Percentiles rank a stretch among this genome's conserved stretches.
These are phyloP conservation scores for Euphonia xanthogaster DNA, from an alignment of 2,797 vertebrate species.

Conservation along the genomic window DNA sequence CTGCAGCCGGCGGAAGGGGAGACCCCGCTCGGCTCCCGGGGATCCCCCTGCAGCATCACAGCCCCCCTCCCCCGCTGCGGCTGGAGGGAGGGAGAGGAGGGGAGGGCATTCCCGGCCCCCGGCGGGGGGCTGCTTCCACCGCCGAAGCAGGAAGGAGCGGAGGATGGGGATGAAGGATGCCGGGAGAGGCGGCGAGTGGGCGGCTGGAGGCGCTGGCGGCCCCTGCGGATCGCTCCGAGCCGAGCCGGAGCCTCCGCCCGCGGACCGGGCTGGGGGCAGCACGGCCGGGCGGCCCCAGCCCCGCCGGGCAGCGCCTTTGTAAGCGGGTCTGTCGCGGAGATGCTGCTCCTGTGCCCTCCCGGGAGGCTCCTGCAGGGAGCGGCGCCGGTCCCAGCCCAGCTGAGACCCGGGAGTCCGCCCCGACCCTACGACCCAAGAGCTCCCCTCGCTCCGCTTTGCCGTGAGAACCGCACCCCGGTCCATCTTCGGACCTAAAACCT, in stretches of 20 bases:
- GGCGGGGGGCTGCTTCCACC: constrained; percentile 10
- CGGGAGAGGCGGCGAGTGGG: constrained; percentile 15
- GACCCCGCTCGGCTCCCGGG: constrained; percentile 41
- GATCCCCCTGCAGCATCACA: constrained; percentile 49
- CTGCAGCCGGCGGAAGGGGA: constrained; percentile 15
- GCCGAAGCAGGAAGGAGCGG: constrained; percentile 34
- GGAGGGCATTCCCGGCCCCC: constrained; percentile 35
- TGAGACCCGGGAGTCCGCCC: background rate
- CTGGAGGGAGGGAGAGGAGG: background rate
- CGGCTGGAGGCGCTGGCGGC: background rate
- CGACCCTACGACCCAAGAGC: background rate
- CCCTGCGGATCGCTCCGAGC: background rate
- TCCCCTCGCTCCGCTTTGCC: background rate
- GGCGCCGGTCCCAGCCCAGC: background rate
- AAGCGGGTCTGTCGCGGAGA: background rate
- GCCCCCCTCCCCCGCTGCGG: constrained; percentile 26
- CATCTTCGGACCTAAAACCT: background rate
- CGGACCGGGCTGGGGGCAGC: background rate
- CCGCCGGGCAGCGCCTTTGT: background rate
- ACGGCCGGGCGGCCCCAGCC: background rate
- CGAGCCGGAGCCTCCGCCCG: background rate
- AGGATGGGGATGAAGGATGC: constrained; percentile 42
- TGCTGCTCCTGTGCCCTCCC: background rate
- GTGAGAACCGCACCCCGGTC: background rate
- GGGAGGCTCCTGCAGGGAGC: background rate